Base-by-base conservation (phyloP, 2,888 invertebrate species). In the Drosophila heteroneura region DNA sequence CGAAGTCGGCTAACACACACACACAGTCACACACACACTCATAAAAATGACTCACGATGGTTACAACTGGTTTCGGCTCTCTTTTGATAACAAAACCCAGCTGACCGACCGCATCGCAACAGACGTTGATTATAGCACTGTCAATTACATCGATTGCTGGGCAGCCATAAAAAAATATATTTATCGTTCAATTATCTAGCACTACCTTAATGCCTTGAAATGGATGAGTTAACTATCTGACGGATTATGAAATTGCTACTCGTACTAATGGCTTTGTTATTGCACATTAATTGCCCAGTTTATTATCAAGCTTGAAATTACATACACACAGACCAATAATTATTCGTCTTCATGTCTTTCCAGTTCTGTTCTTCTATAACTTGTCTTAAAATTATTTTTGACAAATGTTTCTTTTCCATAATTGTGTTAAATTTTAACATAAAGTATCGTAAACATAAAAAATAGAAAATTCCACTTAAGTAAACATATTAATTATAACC, bases 41-140 rank as follows among this genome's bases (percentile, higher is more conserved):
- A 7, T 14, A 57, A 9, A 39, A 14, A 28, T 39, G 74, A 77
- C 59, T 44, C 58, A 58, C 41, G 39, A 41, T 44, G 30, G 39
- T 60, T 26, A 57, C 76, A 79, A 77, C 76, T 75, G 76, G 56
- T 76, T 77, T 75, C 64, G 76, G 76, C 58, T 63, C 44, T 26
- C 58, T 65, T 49, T 70, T 75, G 80, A 77, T 75, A 79, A 79
- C 70, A 72, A 47, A 67, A 57, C 28, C 28, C 59, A 63, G 52
- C 62, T 41, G 47, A 68, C 33, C 54, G 56, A 61, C 14, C 61
- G 39, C 39, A 37, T 41, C 58, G 22, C 32, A n/a, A 44, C 35
- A 52, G 22, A 28, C 66, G n/a, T 9, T 54, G 57, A 57, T 59
- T 61, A 47, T 26, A 1, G 52, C 58, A 70, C 49, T 52, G 33